Base-by-base conservation (phyloP, 2,888 invertebrate species). In the Tachystola acroxantha region DNA sequence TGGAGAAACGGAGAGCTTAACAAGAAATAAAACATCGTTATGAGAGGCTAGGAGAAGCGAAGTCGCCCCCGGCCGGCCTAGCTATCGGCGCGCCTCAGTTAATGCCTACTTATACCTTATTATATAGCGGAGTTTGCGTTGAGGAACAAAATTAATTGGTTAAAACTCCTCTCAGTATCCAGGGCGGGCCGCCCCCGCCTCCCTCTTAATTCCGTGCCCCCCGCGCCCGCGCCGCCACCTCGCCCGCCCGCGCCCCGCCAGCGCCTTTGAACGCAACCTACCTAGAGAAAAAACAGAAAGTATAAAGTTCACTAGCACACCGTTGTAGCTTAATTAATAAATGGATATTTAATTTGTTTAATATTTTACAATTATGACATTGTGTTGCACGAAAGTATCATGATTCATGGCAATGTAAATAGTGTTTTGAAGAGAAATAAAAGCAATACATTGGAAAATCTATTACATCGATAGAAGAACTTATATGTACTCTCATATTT, bases 111-210 rank as follows among this genome's bases (percentile, higher is more conserved):
- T 85, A 85, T 86, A 86, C 82, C 85, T 85, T 86, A 86, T 85
- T 86, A 84, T 85, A 86, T 85, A 84, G 85, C 86, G 74, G 79
- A 86, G 86, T 86, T 86, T 86, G 86, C 85, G 86, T 86, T 86
- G 87, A 87, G 88, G 88, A 88, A 87, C 88, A 88, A 88, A 88
- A 88, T 88, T 88, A 88, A 88, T 88, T 88, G 88, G 88, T 88
- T 88, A 88, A 88, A 88, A 88, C 88, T 88, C 88, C 88, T 88
- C 88, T 87, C 85, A 77, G 87, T 86, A 86, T 87, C 87, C 86
- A 82, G 78, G 85, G 85, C 77, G 79, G 79, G 71, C 73, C 16
- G 16, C 16, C 16, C 16, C 16, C 16, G 57, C 57, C 80, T 67
- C 82, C 80, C 80, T 72, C 82, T 80, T 81, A 77, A 82, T 81